These are phyloP conservation scores for Smittia aterrima DNA, from an alignment of 2,888 invertebrate species.

Conservation along the genomic window DNA sequence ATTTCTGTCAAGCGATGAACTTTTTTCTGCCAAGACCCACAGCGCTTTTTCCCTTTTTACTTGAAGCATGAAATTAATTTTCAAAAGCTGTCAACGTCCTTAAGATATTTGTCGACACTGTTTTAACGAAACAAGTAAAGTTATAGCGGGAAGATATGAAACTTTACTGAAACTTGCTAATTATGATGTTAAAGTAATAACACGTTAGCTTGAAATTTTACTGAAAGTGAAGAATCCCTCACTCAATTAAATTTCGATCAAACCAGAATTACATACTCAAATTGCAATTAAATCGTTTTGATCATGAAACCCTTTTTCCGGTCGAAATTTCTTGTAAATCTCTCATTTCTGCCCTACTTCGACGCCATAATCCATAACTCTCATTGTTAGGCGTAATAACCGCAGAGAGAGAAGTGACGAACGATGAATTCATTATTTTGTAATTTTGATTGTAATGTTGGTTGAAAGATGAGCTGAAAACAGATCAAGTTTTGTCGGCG, in stretches of 20 bases:
- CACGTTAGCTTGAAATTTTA: too few relatives aligned
- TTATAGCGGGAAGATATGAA: too few relatives aligned
- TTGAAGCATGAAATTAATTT: background rate
- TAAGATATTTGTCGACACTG: too few relatives aligned
- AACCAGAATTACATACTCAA: conserved; percentile 31
- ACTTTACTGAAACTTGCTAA: too few relatives aligned
- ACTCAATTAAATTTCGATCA: conserved; percentile 2
- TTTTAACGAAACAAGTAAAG: too few relatives aligned
- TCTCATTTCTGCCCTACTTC: background rate
- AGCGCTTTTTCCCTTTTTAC: background rate
- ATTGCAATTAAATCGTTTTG: conserved; percentile 8
- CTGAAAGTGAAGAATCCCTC: too few relatives aligned
- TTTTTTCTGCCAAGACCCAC: too few relatives aligned
- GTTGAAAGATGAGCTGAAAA: too few relatives aligned
- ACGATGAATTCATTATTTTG: conserved; percentile 16
- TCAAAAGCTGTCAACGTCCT: background rate
- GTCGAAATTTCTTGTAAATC: background rate
- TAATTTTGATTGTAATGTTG: conserved; percentile 7
- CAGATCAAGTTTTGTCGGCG: too few relatives aligned
- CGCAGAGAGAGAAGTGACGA: background rate
- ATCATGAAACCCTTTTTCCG: background rate
- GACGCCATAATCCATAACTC: conserved; percentile 19
- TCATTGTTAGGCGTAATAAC: conserved; percentile 22
- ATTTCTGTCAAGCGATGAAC: too few relatives aligned
- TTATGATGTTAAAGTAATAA: too few relatives aligned